These are phyloP conservation scores for Trypoxylon attenuatum DNA, from an alignment of 2,888 invertebrate genomes.

Conservation along the genomic window DNA sequence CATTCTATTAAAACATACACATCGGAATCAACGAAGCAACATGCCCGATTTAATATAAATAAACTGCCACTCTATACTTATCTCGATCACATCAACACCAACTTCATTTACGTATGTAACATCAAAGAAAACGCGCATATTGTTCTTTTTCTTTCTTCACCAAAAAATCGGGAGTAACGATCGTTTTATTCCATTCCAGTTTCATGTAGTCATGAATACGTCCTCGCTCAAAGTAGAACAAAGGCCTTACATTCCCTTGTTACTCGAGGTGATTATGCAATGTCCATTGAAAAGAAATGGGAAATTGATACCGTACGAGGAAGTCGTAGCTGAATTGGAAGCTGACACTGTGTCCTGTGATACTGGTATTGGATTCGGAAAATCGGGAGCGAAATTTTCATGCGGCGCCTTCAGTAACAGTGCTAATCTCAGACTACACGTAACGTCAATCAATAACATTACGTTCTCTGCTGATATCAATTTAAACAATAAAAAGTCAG, in stretches of 20 bases:
- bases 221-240: conserved; percentile 77
- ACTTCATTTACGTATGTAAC: conserved; percentile 87
- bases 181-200: conserved; percentile 76
- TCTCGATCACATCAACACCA: conserved; percentile 86
- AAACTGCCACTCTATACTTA: conserved; percentile 85
- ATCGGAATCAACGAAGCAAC: conserved; percentile 72
- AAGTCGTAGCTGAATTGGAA: conserved; percentile 87
- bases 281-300: conserved; percentile 81
- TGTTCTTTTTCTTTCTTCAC: background rate
- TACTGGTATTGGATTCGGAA: conserved; percentile 81
- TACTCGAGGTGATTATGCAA: conserved; percentile 85
- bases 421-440: conserved; percentile 81
- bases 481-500: no score
- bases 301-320: conserved; percentile 79
- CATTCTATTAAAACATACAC: conserved; percentile 78
- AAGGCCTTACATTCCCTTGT: conserved; percentile 84
- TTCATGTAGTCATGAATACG: conserved; percentile 85
- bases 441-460: conserved; percentile 67
- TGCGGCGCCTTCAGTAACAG: conserved; percentile 85
- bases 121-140: background rate
- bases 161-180: background rate
- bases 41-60: conserved; percentile 78
- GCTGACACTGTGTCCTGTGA: conserved; percentile 82
- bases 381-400: conserved; percentile 78
- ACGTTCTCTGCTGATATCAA: no score